Base-by-base conservation (phyloP, 2,113 vertebrate genomes). In the Poecilia latipinna region DNA sequence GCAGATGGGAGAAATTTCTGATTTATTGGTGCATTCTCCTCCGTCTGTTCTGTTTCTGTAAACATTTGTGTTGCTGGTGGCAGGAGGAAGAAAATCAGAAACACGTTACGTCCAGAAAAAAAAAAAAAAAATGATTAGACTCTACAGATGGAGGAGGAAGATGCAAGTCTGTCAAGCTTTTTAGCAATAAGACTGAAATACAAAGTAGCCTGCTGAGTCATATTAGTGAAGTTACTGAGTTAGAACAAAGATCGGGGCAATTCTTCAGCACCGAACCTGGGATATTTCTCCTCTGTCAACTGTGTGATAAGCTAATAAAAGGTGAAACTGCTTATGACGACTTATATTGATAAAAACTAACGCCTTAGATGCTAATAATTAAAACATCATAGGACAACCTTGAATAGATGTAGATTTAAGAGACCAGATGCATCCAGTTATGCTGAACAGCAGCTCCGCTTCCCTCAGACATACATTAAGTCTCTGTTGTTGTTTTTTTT, bases 1-100 rank as follows among this genome's bases (percentile, higher is more conserved):
- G 84, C 90, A 92, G 91, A 93, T 90, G 90, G 91, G 65, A 84
- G 88, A 86, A 89, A 88, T 93, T 91, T 89, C 72, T 62, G 61
- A 84, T 81, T 88, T 91, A 89, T 91, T 90, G 87, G 88, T 83
- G 76, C 61, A 65, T 83, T 79, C 72, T 85, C 79, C 80, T 86
- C 82, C 78, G 77, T 90, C 90, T 85, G 84, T 75, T 91, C 79
- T 33, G 76, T 85, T 75, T 85, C 67, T 75, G 86, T 87, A 89
- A 89, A 92, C 86, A 87, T 87, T 88, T 89, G 80, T 73, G 77
- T 70, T 72, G 72, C 75, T 82, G 84, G 62, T 76, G 61, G 68
- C 65, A 61, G 75, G 32, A 69, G 66, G 37, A 79, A 67, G 63
- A 26, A 82, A 66, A 64, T 72, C 68, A 86, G 67, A 79, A 1